Evolutionary conservation across 2,113 vertebrate species (phyloP).

Genomic region (Coracopsis vasa): DNA sequence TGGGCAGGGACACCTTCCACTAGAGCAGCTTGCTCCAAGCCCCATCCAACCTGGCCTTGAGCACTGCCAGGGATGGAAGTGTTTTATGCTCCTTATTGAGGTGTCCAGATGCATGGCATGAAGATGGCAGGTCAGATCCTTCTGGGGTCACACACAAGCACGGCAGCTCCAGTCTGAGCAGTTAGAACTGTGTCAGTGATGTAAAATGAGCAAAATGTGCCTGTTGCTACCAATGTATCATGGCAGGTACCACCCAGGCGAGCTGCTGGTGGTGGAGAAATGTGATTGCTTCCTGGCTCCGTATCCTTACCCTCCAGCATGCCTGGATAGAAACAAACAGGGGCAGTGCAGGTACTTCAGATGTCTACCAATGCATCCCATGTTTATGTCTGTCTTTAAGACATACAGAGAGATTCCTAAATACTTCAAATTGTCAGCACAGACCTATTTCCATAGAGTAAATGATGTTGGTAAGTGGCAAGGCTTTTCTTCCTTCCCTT

Average conservation of each 20-base stretch:
- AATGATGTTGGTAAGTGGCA: neutral
- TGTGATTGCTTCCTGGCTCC: neutral
- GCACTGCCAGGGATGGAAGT: neutral
- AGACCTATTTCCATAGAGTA: neutral
- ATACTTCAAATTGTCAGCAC: neutral
- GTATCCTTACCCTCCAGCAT: neutral
- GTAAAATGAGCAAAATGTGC: neutral
- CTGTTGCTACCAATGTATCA: neutral
- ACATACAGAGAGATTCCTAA: neutral
- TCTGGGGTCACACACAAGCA: neutral
- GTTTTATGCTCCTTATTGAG: rapidly evolving
- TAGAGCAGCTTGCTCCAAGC: neutral
- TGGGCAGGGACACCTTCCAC: no score
- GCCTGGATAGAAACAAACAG: neutral
- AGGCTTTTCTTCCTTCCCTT: neutral
- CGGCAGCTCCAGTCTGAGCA: neutral
- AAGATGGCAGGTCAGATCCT: neutral
- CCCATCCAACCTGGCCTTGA: neutral
- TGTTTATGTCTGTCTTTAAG: neutral
- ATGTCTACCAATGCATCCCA: neutral
- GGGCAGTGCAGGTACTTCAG: neutral
- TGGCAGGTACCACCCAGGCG: neutral
- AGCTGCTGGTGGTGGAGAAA: neutral
- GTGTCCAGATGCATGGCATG: neutral
- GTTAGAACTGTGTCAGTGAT: neutral